These are phyloP conservation scores for Taurulus bubalis DNA, from an alignment of 2,113 vertebrate genomes.

Conservation along the genomic window DNA sequence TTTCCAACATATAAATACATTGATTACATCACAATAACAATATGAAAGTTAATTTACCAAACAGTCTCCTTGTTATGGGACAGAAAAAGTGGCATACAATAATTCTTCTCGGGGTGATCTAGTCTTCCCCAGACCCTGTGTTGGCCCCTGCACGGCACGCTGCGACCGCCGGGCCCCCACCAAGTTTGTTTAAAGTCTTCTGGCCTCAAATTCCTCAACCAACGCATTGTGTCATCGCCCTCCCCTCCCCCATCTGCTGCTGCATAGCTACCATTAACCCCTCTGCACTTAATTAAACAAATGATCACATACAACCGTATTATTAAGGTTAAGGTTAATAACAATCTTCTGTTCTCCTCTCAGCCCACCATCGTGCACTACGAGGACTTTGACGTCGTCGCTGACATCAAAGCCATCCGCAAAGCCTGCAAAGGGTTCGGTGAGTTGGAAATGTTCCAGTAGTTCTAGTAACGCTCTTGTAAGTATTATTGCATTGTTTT, in stretches of 20 bases:
- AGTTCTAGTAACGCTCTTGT: accelerated
- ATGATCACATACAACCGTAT: background rate
- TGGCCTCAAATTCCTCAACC: constrained; percentile 59
- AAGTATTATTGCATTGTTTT: background rate
- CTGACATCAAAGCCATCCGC: constrained; percentile 86
- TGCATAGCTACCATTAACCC: background rate
- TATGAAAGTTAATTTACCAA: background rate
- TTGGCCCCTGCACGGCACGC: background rate
- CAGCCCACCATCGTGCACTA: constrained; percentile 83
- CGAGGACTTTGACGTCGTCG: constrained; percentile 82
- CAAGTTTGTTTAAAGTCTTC: constrained; percentile 71
- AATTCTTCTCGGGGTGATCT: background rate
- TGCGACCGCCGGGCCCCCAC: constrained; percentile 3
- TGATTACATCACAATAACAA: background rate
- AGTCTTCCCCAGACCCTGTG: background rate
- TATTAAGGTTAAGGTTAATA: background rate
- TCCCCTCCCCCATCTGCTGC: constrained; percentile 36
- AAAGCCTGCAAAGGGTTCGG: constrained; percentile 87
- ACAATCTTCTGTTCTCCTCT: background rate
- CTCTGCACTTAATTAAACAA: background rate
- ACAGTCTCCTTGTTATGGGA: background rate
- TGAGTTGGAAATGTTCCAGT: constrained; percentile 49
- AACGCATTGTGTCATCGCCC: constrained; percentile 11
- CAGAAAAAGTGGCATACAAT: too few species aligned
- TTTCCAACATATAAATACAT: background rate